Evolutionary conservation across 1,140 invertebrate genomes (phyloP).

Genomic region (Sminthurinus signatus): DNA sequence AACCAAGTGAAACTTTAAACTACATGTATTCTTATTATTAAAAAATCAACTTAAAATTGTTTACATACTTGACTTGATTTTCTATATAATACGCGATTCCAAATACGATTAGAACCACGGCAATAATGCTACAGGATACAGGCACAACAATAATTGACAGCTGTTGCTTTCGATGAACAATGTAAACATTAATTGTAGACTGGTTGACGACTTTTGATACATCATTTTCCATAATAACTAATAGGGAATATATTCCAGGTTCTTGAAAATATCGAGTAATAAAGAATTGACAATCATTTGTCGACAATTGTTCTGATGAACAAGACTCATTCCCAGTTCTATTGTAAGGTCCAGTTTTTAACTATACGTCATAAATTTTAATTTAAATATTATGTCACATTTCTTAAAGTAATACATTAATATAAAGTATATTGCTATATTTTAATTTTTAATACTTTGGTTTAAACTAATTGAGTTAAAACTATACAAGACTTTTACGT

Average conservation of each 20-base stretch:
- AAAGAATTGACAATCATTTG: constrained; percentile 54
- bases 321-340: constrained; percentile 57
- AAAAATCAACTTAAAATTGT: not conserved
- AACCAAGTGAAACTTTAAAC: not conserved
- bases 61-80: constrained; percentile 25
- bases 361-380: no score
- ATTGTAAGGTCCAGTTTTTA: constrained; percentile 67
- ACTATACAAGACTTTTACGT: no score
- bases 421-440: no score
- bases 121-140: constrained; percentile 66
- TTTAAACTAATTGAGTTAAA: no score
- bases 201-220: constrained; percentile 60
- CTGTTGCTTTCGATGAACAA: constrained; percentile 66
- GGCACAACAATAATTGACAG: constrained; percentile 78
- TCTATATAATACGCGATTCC: constrained; percentile 64
- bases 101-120: constrained; percentile 72
- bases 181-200: constrained; percentile 52
- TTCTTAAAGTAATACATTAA: no score
- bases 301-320: not conserved
- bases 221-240: constrained; percentile 67
- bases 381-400: no score
- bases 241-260: constrained; percentile 58
- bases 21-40: not conserved
- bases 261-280: constrained; percentile 61
- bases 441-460: no score